Base-by-base conservation (phyloP, 2,113 vertebrate species). In the Callionymus lyra region DNA sequence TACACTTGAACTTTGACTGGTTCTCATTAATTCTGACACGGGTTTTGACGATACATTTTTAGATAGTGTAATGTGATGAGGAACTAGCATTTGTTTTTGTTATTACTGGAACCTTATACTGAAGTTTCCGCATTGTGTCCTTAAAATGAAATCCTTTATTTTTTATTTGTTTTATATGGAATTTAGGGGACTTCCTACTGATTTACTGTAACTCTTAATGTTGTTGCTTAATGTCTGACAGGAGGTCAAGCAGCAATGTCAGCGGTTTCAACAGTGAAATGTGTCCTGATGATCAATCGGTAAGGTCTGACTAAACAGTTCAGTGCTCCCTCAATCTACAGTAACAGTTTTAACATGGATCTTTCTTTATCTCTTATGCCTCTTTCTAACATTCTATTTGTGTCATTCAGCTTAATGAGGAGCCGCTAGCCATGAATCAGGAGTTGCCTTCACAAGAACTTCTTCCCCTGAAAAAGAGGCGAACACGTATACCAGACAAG, bases 201-300 rank as follows among this genome's bases (percentile, higher is more conserved):
- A 5, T 5, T 4, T 27, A 27, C 8, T 27, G 21, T 8, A 27
- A 27, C 21, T 27, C 34, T 37, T 2, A 21, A 2, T 21, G 10
- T 10, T 16, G 12, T 31, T 46, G 31, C 31, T n/a, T 14, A 0
- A 42, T 52, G 6, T 50, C 16, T 65, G 55, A 34, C 76, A 98
- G 94, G 72, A 85, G 94, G 31, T 95, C 94, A 0, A 94, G 91
- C 72, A 98, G 94, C 71, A 98, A 90, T 34, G 80, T 92, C 75
- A 98, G 94, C 0, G 92, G 91, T 2, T 88, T 94, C 80, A 97
- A 93, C 84, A 95, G 87, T 14, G 94, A 97, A 64, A 86, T 92
- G 65, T 89, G 89, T 71, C 74, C 91, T 14, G 94, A 98, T 1
- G 94, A 97, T 40, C 92, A 94, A 47, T 87, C 84, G 84, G 94